These are phyloP conservation scores for Anniella stebbinsi DNA, from an alignment of 2,797 vertebrate genomes.

Conservation along the genomic window DNA sequence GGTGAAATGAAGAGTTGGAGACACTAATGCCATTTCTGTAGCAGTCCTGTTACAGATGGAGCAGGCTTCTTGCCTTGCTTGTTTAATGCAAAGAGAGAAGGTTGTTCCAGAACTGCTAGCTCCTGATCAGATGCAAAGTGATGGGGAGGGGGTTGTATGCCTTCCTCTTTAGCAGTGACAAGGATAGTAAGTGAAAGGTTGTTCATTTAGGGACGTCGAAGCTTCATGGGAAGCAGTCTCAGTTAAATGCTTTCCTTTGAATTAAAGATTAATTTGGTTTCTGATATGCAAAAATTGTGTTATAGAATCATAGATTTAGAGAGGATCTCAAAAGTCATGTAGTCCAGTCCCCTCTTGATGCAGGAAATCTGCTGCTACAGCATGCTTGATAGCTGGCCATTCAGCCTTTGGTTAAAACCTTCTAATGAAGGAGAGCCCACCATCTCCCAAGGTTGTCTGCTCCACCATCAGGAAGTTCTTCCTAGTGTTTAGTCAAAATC, in stretches of 20 bases:
- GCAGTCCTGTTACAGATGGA: neutral
- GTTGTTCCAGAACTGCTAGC: constrained; percentile 25
- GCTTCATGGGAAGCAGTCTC: neutral
- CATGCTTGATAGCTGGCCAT: neutral
- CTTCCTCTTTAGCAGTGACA: constrained; percentile 9
- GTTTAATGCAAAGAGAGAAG: constrained; percentile 9
- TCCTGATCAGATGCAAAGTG: constrained; percentile 27
- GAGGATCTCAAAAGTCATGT: neutral
- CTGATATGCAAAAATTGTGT: neutral
- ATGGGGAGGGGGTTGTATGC: neutral
- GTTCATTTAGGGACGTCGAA: constrained; percentile 11
- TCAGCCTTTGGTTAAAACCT: neutral
- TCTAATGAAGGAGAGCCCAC: neutral
- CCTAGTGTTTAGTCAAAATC: neutral
- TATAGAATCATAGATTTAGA: neutral
- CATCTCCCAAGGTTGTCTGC: neutral
- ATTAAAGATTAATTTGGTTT: neutral
- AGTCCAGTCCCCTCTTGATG: neutral
- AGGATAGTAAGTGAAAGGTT: constrained; percentile 16
- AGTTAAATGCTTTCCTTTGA: neutral
- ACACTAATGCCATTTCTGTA: neutral
- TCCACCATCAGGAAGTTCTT: neutral
- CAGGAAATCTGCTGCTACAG: neutral
- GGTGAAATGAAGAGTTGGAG: neutral
- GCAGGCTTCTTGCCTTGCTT: neutral